Evolutionary conservation across 2,888 invertebrate species (phyloP).

Genomic region (Parnassius apollo): DNA sequence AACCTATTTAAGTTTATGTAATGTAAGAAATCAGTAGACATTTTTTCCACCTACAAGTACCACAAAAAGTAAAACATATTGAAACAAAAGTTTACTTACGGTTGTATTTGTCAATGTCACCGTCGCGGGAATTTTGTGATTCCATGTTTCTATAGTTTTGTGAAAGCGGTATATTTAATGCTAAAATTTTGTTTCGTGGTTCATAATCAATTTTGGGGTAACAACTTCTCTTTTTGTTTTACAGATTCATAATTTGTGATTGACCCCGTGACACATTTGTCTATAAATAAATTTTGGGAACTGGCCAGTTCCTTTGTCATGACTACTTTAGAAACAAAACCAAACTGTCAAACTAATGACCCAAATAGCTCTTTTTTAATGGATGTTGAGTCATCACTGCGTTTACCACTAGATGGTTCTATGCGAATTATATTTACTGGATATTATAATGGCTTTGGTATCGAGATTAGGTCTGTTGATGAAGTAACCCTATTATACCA

Average conservation of each 20-base stretch:
- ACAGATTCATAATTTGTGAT: constrained; percentile 54
- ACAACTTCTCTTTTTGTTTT: constrained; percentile 45
- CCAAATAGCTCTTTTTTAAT: constrained; percentile 58
- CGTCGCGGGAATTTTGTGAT: constrained; percentile 32
- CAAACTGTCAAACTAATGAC: constrained; percentile 77
- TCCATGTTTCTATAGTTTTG: constrained; percentile 29
- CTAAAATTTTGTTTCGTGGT: constrained; percentile 40
- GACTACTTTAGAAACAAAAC: constrained; percentile 58
- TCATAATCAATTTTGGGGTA: constrained; percentile 42
- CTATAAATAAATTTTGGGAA: constrained; percentile 66
- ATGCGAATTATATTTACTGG: constrained; percentile 79
- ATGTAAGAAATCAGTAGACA: too few relatives aligned
- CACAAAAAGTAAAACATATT: background rate
- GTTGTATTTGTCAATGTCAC: constrained; percentile 41
- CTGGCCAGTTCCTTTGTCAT: constrained; percentile 62
- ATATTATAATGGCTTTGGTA: constrained; percentile 84
- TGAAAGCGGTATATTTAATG: constrained; percentile 27
- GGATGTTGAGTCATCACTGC: constrained; percentile 64
- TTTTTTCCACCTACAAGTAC: too few relatives aligned
- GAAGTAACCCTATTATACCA: constrained; percentile 83
- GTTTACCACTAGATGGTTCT: constrained; percentile 68
- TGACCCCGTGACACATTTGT: constrained; percentile 48
- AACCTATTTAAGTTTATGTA: too few relatives aligned
- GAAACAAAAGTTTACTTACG: constrained; percentile 41
- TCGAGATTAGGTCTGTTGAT: constrained; percentile 81